Evolutionary conservation across 2,797 vertebrate species (phyloP), one percentile per base, ranked within the genome.

Genomic region (Hafferia zeledoni): DNA sequence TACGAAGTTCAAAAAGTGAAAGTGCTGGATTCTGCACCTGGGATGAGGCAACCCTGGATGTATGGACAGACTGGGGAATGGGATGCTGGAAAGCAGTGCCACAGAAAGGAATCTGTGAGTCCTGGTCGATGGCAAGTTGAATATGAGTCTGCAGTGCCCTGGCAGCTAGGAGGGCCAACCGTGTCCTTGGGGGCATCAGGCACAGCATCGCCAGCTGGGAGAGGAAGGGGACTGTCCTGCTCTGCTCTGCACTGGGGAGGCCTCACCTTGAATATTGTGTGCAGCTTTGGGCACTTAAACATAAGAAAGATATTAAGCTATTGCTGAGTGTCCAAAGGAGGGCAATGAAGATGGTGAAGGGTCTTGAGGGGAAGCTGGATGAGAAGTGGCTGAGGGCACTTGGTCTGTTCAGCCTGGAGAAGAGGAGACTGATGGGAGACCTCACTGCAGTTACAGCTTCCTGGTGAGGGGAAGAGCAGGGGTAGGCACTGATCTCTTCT

Each of bases 131-230:
- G 17, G 37, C 35, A 60, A 39, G 8, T 19, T 60, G 17, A 60
- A 13, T 19, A 13, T 39, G 59, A 41, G 37, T 39, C 59, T 30
- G 18, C 11, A 63, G 60, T 16, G 39, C 10, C 39, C 39, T 43
- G 39, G 39, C 39, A 63, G 61, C 14, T 20, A 63, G 30, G 61
- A 43, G 27, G 37, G 28, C 37, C 18, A 41, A 41, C 41, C 6
- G 15, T 22, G 28, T 31, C 39, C 19, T 23, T 28, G 39, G 18
- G 13, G 19, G 3, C 28, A 31, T 11, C 10, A 16, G 39, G 28
- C 9, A 63, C 22, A 31, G 39, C 28, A 63, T 31, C 6, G 0
- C 10, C 60, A 31, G 19, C 28, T 0, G 1, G 14, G 2, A 2
- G 7, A 31, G 28, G 28, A 9, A 43, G 19, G 53, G 14, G 15